A percentile compares a stretch with the other conserved stretches of the same genome.
Conservation (phyloP, 2,113 vertebrate species). For the Pseudopodoces humilis region DNA sequence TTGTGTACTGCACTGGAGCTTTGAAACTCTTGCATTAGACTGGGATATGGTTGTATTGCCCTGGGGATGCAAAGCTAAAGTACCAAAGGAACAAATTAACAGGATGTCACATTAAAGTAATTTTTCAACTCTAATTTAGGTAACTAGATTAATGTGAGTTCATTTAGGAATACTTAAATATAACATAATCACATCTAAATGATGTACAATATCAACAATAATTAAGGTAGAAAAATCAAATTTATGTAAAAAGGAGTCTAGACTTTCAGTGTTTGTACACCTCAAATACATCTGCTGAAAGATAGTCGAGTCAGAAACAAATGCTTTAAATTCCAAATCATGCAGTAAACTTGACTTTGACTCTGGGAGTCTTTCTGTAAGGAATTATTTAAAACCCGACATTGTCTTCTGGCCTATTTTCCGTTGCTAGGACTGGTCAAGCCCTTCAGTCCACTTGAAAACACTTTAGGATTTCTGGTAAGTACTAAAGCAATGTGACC, state of each 20-base stretch:
- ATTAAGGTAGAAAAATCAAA: conserved; percentile 62
- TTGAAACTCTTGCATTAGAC: conserved; percentile 6
- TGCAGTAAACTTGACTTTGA: neutral
- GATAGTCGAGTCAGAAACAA: neutral
- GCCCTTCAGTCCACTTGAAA: neutral
- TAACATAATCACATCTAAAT: conserved; percentile 63
- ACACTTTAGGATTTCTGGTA: neutral
- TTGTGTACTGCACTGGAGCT: neutral
- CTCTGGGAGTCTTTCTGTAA: neutral
- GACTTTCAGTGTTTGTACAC: conserved; percentile 11
- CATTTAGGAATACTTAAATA: conserved; percentile 70
- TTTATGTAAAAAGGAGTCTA: conserved; percentile 55
- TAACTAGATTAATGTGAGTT: conserved; percentile 72
- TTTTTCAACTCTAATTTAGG: conserved; percentile 68
- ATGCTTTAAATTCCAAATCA: neutral
- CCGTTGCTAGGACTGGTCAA: neutral
- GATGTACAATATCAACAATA: conserved; percentile 63
- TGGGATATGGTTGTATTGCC: conserved; percentile 42
- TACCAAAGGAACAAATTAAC: conserved; percentile 65
- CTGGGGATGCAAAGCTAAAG: conserved; percentile 27
- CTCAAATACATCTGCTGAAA: conserved; percentile 2
- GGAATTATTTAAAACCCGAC: neutral
- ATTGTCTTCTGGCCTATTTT: neutral
- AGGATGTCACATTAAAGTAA: conserved; percentile 72
- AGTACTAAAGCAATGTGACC: neutral